Conservation (phyloP, 2,888 invertebrate species). For the Athetis lepigone region DNA sequence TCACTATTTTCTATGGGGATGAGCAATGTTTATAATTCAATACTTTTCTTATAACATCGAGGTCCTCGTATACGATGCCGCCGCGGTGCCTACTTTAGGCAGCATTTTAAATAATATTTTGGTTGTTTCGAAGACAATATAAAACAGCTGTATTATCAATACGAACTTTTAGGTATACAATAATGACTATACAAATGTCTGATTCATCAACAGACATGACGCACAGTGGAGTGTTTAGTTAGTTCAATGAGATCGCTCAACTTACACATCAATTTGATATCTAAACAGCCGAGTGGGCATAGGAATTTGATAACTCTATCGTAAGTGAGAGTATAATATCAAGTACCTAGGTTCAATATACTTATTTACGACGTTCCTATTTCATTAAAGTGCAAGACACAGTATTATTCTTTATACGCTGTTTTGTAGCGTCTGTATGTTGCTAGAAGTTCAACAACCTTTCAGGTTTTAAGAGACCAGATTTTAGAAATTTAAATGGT, state of each 20-base stretch:
- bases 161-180: constrained; percentile 29
- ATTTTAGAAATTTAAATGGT: not conserved
- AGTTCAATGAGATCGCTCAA: constrained; percentile 24
- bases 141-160: constrained; percentile 25
- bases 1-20: no score
- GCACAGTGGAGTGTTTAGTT: constrained; percentile 36
- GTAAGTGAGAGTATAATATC: constrained; percentile 7
- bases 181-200: constrained; percentile 32
- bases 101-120: no score
- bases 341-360: not conserved
- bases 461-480: not conserved
- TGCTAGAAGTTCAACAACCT: not conserved
- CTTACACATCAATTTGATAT: constrained; percentile 24
- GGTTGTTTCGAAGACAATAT: constrained; percentile 10
- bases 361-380: not conserved
- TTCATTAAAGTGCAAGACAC: not conserved
- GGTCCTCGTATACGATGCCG: no score
- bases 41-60: no score
- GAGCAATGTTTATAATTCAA: no score
- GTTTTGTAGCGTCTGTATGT: not conserved
- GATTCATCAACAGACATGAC: constrained; percentile 57
- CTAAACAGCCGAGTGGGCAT: constrained; percentile 5
- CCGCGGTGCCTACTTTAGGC: no score
- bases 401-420: not conserved
- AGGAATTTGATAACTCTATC: constrained; percentile 17